A percentile compares a stretch with the other conserved stretches of the same genome.
These are phyloP conservation scores for Gymnocephalus cernua DNA, from an alignment of 2,113 vertebrate species.

Conservation along the genomic window DNA sequence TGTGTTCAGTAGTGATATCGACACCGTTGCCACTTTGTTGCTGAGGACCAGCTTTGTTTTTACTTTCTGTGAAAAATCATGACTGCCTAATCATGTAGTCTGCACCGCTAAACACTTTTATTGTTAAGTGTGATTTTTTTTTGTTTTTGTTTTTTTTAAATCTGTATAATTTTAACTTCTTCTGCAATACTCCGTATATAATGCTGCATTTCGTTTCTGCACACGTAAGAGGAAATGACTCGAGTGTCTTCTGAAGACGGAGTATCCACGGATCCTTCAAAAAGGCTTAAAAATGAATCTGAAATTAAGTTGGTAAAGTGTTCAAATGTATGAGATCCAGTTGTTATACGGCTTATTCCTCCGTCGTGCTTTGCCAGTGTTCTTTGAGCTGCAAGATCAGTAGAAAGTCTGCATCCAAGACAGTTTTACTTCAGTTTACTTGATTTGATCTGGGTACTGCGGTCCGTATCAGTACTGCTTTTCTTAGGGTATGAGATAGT, in stretches of 20 bases:
- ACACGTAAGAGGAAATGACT: neutral
- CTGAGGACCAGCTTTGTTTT: conserved; percentile 31
- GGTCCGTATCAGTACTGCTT: neutral
- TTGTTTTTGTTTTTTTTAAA: conserved; percentile 28
- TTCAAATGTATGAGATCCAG: conserved; percentile 28
- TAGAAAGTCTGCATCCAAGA: neutral
- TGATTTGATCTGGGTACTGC: neutral
- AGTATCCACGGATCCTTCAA: conserved; percentile 13
- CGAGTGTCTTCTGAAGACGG: conserved; percentile 41
- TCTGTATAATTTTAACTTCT: conserved; percentile 28
- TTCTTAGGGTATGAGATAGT: no score
- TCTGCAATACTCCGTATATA: conserved; percentile 31
- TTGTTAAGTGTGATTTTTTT: conserved; percentile 22
- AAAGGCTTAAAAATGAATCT: conserved; percentile 21
- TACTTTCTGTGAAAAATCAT: conserved; percentile 45
- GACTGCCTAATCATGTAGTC: conserved; percentile 53
- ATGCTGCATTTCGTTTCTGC: conserved; percentile 16
- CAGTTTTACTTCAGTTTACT: neutral
- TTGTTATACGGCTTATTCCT: neutral
- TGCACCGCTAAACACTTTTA: conserved; percentile 41
- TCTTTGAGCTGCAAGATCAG: neutral
- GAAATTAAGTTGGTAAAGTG: neutral
- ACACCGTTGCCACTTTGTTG: neutral
- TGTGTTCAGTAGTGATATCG: neutral
- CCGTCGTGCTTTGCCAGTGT: neutral